Evolutionary conservation across 2,113 vertebrate species (phyloP).

Genomic region (Zeus faber): DNA sequence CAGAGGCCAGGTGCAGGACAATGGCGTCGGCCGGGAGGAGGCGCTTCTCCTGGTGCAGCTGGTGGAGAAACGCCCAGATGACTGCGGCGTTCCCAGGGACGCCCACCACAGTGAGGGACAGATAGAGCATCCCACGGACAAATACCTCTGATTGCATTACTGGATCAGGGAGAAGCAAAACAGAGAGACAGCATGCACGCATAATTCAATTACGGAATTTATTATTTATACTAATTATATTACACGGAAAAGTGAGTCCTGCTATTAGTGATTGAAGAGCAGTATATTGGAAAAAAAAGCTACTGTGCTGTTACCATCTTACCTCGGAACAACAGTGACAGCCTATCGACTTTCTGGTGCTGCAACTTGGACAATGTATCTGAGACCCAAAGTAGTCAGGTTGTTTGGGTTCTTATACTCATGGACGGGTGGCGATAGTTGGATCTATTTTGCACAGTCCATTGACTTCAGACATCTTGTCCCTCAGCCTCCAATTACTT

Average conservation of each 20-base stretch:
- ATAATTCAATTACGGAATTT: too few relatives aligned
- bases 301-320: too few relatives aligned
- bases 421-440: constrained; percentile 27
- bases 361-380: background rate
- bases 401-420: constrained; percentile 62
- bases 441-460: constrained; percentile 56
- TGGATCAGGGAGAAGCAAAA: too few relatives aligned
- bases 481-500: constrained; percentile 67
- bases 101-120: constrained; percentile 63
- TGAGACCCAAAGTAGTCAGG: constrained; percentile 15
- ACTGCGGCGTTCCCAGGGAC: constrained; percentile 69
- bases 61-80: constrained; percentile 63
- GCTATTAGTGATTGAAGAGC: too few relatives aligned
- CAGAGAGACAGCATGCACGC: too few relatives aligned
- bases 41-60: constrained; percentile 46
- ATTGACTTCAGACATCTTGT: constrained; percentile 46
- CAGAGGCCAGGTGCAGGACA: constrained; percentile 65
- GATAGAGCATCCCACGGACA: constrained; percentile 63
- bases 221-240: too few relatives aligned
- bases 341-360: constrained; percentile 18
- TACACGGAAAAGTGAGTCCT: background rate
- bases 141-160: constrained; percentile 50
- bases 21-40: constrained; percentile 72
- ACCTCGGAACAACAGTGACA: constrained; percentile 30
- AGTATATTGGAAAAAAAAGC: too few relatives aligned